phyloP scores from a whole-genome alignment of 2,113 vertebrate genomes.

The Muntiacus reevesi region DNA sequence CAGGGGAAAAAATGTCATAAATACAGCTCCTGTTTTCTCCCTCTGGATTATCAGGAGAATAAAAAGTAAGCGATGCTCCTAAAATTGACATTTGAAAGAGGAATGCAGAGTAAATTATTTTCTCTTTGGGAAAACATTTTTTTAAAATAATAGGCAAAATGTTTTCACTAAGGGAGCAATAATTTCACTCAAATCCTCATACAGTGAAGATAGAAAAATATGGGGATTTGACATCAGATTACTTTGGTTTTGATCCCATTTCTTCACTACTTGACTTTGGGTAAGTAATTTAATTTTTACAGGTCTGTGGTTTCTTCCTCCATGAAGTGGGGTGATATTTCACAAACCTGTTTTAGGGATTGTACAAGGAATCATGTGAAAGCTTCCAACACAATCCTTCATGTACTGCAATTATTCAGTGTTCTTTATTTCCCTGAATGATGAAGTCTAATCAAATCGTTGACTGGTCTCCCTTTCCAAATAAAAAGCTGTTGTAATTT shows the following conservation, averaged over 20 bases:
- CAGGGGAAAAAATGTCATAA: background rate
- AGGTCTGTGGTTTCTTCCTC: background rate
- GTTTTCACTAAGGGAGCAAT: background rate
- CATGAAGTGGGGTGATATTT: background rate
- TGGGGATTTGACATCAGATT: background rate
- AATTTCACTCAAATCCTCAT: background rate
- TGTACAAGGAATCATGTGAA: background rate
- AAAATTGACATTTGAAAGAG: background rate
- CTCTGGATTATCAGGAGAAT: background rate
- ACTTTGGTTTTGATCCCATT: background rate
- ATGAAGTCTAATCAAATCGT: background rate
- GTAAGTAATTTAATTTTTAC: background rate
- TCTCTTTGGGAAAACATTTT: background rate
- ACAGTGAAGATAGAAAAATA: background rate
- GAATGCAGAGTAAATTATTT: background rate
- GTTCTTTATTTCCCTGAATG: background rate
- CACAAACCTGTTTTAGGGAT: background rate
- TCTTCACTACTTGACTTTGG: background rate
- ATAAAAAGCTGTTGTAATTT: constrained; percentile 6
- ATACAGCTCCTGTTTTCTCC: background rate
- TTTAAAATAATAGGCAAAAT: constrained; percentile 21
- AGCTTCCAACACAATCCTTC: background rate
- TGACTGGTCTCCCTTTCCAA: background rate
- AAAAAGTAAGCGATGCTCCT: background rate
- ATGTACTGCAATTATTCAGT: background rate